phyloP scores from a whole-genome alignment of 2,113 vertebrate species.

The Bostrychus sinensis region DNA sequence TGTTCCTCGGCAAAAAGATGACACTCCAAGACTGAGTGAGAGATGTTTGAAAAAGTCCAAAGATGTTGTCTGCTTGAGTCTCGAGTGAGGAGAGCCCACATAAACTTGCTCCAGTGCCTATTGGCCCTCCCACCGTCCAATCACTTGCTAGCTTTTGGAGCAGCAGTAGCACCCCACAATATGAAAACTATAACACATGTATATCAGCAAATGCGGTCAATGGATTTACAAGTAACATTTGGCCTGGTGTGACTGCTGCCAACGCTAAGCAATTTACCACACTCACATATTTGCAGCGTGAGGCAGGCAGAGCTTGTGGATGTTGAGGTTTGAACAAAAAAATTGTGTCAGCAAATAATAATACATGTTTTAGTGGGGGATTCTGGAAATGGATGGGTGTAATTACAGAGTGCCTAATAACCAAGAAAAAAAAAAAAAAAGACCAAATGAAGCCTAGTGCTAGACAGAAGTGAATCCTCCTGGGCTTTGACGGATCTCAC shows the following conservation, averaged over 20 bases:
- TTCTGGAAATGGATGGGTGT: conserved; percentile 65
- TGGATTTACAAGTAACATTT: conserved; percentile 55
- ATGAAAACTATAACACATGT: conserved; percentile 45
- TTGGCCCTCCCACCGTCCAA: conserved; percentile 65
- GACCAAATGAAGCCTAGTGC: conserved; percentile 48
- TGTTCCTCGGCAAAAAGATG: conserved; percentile 20
- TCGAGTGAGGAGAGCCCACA: conserved; percentile 71
- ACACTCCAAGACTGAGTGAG: conserved; percentile 36
- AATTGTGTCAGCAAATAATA: conserved; percentile 73
- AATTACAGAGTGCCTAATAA: conserved; percentile 71
- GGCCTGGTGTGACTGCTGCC: conserved; percentile 30
- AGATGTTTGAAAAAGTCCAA: conserved; percentile 59
- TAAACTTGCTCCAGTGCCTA: conserved; percentile 62
- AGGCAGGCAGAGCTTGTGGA: conserved; percentile 41
- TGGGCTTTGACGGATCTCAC: conserved; percentile 39
- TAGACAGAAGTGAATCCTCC: conserved; percentile 34
- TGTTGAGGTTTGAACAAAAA: conserved; percentile 55
- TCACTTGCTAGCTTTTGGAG: conserved; percentile 39
- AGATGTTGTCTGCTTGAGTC: conserved; percentile 60
- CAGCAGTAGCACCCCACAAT: conserved; percentile 29
- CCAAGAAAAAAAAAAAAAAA: no score
- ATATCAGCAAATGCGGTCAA: conserved; percentile 56
- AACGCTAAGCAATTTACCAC: conserved; percentile 32
- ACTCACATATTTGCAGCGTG: conserved; percentile 62
- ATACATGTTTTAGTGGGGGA: conserved; percentile 62